Percentiles rank a stretch among this genome's conserved stretches.
phyloP scores from a whole-genome alignment of 2,797 vertebrate genomes.

The Hafferia zeledoni region DNA sequence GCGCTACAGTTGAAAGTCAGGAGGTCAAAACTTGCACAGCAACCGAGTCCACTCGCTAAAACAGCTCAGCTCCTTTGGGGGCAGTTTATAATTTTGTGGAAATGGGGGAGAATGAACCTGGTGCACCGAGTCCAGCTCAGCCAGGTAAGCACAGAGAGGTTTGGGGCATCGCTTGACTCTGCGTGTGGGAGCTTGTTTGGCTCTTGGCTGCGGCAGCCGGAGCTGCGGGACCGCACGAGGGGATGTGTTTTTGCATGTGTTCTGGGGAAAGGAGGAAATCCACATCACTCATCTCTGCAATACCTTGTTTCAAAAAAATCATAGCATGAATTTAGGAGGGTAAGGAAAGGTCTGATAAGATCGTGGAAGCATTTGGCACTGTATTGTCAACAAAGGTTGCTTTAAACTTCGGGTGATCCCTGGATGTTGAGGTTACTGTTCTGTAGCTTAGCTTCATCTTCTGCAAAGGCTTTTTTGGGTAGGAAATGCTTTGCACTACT shows the following conservation, averaged over 20 bases:
- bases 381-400: background rate
- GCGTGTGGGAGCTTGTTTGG: background rate
- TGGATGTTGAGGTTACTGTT: background rate
- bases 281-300: background rate
- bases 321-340: background rate
- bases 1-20: constrained; percentile 63
- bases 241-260: background rate
- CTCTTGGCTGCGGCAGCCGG: background rate
- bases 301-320: fast-evolving
- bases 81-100: background rate
- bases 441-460: background rate
- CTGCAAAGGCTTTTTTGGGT: background rate
- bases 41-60: constrained; percentile 28
- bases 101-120: constrained; percentile 78
- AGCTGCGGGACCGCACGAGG: background rate
- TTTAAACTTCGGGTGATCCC: background rate
- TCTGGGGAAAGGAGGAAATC: background rate
- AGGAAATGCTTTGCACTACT: background rate
- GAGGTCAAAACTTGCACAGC: constrained; percentile 74
- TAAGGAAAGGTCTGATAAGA: background rate
- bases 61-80: constrained; percentile 23
- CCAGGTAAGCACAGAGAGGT: constrained; percentile 81
- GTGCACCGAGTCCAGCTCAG: constrained; percentile 64
- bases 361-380: background rate
- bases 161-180: background rate